These are phyloP conservation scores for Platypus cylindrus DNA, from an alignment of 2,888 invertebrate genomes.

Conservation along the genomic window DNA sequence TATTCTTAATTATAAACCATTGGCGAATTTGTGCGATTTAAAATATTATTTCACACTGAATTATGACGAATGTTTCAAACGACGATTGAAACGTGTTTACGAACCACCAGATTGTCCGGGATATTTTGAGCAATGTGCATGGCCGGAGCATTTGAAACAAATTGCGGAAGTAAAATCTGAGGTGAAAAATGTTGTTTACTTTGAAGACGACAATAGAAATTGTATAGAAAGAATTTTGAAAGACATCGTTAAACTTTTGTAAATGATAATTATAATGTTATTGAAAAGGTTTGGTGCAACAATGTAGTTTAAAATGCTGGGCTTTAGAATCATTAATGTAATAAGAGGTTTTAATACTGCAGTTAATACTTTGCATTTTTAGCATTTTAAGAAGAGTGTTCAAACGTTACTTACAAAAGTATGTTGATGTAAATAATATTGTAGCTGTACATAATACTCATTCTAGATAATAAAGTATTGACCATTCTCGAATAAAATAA, in stretches of 20 bases:
- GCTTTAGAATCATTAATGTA: too few species aligned
- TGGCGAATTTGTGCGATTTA: slow-evolving; percentile 52
- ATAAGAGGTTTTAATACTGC: too few species aligned
- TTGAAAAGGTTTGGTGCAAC: too few species aligned
- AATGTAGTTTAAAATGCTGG: too few species aligned
- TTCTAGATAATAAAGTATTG: too few species aligned
- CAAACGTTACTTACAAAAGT: too few species aligned
- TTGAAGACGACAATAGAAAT: slow-evolving; percentile 21
- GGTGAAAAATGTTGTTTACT: slow-evolving; percentile 25
- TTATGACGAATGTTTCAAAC: slow-evolving; percentile 50
- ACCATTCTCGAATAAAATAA: too few species aligned
- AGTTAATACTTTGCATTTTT: too few species aligned
- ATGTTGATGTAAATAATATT: too few species aligned
- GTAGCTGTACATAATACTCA: too few species aligned
- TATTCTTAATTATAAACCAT: slow-evolving; percentile 55
- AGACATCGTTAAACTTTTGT: slow-evolving; percentile 18
- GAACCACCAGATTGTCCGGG: slow-evolving; percentile 77
- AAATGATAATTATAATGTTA: too few species aligned
- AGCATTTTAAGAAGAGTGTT: too few species aligned
- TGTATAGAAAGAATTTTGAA: slow-evolving; percentile 20
- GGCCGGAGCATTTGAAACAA: slow-evolving; percentile 70
- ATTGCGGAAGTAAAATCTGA: slow-evolving; percentile 34
- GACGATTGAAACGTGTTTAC: slow-evolving; percentile 55
- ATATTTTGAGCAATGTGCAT: slow-evolving; percentile 80
- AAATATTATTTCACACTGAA: slow-evolving; percentile 63